phyloP scores from a whole-genome alignment of 1,140 invertebrate species.

The Arion vulgaris region DNA sequence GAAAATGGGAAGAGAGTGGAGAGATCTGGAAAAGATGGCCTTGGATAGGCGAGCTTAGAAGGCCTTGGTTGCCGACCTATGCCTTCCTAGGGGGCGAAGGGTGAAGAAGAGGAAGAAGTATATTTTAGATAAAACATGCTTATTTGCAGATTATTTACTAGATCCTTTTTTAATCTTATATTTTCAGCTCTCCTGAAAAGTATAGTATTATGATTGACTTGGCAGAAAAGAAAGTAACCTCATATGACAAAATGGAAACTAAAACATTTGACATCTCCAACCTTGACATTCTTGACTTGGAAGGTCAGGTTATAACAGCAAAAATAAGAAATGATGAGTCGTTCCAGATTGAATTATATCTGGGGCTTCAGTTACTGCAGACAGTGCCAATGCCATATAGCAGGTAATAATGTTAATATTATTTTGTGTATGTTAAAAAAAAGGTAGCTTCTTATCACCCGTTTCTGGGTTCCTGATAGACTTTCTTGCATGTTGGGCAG shows the following conservation, averaged over 20 bases:
- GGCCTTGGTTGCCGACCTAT: too few relatives aligned
- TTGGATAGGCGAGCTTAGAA: too few relatives aligned
- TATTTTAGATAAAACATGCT: too few relatives aligned
- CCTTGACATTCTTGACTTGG: background rate
- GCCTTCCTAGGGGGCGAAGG: too few relatives aligned
- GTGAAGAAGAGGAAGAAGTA: too few relatives aligned
- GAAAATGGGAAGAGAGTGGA: too few relatives aligned
- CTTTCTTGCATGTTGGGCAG: too few relatives aligned
- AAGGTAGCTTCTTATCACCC: too few relatives aligned
- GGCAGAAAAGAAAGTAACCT: background rate
- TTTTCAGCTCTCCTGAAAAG: slow-evolving; percentile 14
- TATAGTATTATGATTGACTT: background rate
- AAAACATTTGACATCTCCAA: background rate
- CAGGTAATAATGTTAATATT: background rate
- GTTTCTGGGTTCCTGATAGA: too few relatives aligned
- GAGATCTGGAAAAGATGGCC: too few relatives aligned
- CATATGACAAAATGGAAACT: background rate
- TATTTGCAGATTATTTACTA: too few relatives aligned
- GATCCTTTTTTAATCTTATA: background rate
- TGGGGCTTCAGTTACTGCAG: slow-evolving; percentile 1
- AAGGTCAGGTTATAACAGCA: slow-evolving; percentile 10
- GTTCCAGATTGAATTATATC: background rate
- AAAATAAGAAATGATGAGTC: background rate
- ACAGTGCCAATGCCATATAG: slow-evolving; percentile 7
- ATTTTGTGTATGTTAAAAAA: too few relatives aligned